Evolutionary conservation across 2,797 vertebrate genomes (phyloP).

Genomic region (Anolis apletophallus): DNA sequence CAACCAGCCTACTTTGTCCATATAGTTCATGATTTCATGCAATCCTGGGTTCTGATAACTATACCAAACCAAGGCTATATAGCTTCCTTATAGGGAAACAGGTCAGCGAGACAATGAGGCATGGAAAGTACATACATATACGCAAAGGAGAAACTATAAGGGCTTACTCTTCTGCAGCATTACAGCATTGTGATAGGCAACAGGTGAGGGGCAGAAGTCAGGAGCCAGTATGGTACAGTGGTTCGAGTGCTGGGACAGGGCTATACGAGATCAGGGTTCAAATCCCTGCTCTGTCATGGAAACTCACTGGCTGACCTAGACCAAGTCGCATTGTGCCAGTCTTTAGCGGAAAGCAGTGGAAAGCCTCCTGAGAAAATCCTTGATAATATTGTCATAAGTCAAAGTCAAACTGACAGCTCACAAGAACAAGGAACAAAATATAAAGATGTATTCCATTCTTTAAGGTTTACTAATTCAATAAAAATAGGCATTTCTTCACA

Average conservation of each 20-base stretch:
- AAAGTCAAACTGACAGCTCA: no score
- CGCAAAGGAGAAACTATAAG: neutral
- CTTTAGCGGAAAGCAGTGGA: no score
- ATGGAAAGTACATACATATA: neutral
- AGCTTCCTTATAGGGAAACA: rapidly evolving
- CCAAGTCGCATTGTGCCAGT: no score
- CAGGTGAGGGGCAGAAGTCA: neutral
- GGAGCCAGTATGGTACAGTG: neutral
- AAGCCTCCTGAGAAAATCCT: no score
- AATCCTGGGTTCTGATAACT: neutral
- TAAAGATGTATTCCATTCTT: neutral
- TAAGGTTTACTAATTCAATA: neutral
- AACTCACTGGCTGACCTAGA: no score
- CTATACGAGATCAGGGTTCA: no score
- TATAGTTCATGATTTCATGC: neutral
- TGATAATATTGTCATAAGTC: no score
- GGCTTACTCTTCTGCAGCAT: neutral
- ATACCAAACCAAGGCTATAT: rapidly evolving
- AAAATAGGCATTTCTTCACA: no score
- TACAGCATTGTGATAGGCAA: neutral
- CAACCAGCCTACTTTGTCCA: slow-evolving; percentile 9
- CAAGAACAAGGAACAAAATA: no score
- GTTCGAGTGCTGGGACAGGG: no score
- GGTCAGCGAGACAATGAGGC: neutral
- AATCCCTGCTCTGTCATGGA: no score